Evolutionary conservation across 2,113 vertebrate genomes (phyloP).

Genomic region (Solea senegalensis): DNA sequence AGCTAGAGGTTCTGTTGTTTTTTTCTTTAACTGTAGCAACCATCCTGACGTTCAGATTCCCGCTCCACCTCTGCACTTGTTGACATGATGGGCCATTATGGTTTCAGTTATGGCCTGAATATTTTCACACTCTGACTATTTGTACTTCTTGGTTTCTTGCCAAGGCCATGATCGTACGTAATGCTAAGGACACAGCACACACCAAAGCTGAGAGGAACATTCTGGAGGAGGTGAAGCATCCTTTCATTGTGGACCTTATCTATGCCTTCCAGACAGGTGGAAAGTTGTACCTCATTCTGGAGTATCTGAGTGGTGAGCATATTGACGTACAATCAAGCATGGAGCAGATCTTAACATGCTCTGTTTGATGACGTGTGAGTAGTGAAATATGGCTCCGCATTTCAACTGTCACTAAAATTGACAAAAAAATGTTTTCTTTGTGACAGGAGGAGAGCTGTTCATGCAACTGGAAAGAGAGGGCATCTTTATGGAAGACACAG

Average conservation of each 20-base stretch:
- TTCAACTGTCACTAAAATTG: neutral
- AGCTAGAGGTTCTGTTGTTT: constrained; percentile 32
- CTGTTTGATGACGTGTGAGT: neutral
- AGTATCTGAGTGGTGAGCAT: constrained; percentile 96
- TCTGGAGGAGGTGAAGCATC: constrained; percentile 97
- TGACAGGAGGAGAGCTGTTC: constrained; percentile 95
- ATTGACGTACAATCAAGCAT: neutral
- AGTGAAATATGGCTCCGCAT: neutral
- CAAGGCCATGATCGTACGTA: constrained; percentile 98
- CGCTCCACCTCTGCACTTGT: constrained; percentile 25
- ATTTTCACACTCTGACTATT: constrained; percentile 1
- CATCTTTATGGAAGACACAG: constrained; percentile 99
- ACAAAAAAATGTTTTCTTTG: constrained; percentile 1
- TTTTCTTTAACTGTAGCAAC: constrained; percentile 42
- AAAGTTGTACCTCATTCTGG: constrained; percentile 99
- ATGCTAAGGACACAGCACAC: constrained; percentile 98
- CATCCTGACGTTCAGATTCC: constrained; percentile 10
- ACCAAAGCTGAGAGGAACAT: constrained; percentile 98
- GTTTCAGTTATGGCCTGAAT: neutral
- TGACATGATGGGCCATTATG: constrained; percentile 1
- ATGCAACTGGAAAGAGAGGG: constrained; percentile 99
- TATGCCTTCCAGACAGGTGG: constrained; percentile 99
- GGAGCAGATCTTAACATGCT: neutral
- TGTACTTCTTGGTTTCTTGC: constrained; percentile 15
- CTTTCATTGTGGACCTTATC: constrained; percentile 98